These are phyloP conservation scores for Hormaphis cornu DNA, from an alignment of 1,140 invertebrate species.

Conservation along the genomic window DNA sequence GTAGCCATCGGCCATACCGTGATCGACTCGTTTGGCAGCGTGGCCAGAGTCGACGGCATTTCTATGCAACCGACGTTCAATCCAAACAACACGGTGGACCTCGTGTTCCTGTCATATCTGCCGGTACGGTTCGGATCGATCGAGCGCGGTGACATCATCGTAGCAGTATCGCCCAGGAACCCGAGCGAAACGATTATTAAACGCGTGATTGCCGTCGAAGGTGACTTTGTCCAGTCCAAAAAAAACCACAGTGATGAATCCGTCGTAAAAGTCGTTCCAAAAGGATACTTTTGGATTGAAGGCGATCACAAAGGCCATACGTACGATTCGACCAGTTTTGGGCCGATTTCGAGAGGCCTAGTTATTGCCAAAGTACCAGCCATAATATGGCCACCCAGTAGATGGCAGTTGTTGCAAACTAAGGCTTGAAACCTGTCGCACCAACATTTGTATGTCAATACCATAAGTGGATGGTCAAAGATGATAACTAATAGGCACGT, in stretches of 20 bases:
- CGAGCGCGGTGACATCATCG: conserved; percentile 70
- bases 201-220: conserved; percentile 68
- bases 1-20: conserved; percentile 71
- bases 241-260: conserved; percentile 34
- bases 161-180: conserved; percentile 73
- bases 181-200: conserved; percentile 82
- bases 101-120: conserved; percentile 76
- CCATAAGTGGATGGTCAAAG: too few relatives aligned
- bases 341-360: conserved; percentile 74
- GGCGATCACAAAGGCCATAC: conserved; percentile 79
- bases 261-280: conserved; percentile 56
- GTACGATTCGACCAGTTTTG: conserved; percentile 84
- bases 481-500: too few relatives aligned
- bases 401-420: conserved; percentile 54
- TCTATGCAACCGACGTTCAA: conserved; percentile 87
- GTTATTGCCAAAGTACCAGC: conserved; percentile 75
- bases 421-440: too few relatives aligned
- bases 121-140: conserved; percentile 57
- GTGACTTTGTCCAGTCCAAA: conserved; percentile 67
- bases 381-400: conserved; percentile 81
- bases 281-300: conserved; percentile 90
- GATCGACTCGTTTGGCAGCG: conserved; percentile 70
- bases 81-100: conserved; percentile 61
- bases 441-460: too few relatives aligned
- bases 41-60: conserved; percentile 73